These are phyloP conservation scores for Melinaea marsaeus DNA, from an alignment of 2,888 invertebrate genomes.

Conservation along the genomic window DNA sequence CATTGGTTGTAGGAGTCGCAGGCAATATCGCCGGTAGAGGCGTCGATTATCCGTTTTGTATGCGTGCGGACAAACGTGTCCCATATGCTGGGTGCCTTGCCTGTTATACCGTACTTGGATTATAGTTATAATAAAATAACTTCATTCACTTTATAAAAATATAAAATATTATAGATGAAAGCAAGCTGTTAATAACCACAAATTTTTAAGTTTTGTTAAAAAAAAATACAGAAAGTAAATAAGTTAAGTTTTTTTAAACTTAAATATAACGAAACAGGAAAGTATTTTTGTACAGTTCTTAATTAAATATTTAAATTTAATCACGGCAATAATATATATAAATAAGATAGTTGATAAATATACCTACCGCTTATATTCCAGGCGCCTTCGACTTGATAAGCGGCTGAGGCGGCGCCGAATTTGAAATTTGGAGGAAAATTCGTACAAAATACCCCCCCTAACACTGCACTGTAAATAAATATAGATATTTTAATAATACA, in stretches of 20 bases:
- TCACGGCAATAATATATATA: no score
- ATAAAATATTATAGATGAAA: no score
- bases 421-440: constrained; percentile 48
- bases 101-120: constrained; percentile 45
- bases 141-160: background rate
- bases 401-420: constrained; percentile 54
- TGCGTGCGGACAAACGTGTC: constrained; percentile 54
- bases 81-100: constrained; percentile 76
- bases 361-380: constrained; percentile 59
- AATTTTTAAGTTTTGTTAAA: no score
- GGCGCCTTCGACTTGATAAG: constrained; percentile 64
- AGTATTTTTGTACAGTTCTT: no score
- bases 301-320: no score
- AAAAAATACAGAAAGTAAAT: no score
- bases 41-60: constrained; percentile 32
- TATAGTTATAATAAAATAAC: background rate
- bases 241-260: no score
- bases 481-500: background rate
- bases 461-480: background rate
- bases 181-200: no score
- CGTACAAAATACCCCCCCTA: background rate
- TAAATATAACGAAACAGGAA: no score
- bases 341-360: no score
- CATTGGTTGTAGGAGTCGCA: constrained; percentile 77
- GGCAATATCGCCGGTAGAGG: constrained; percentile 78